Percentiles rank a stretch among this genome's conserved stretches.
phyloP scores from a whole-genome alignment of 2,888 invertebrate species.

The Sarcophaga variegata region DNA sequence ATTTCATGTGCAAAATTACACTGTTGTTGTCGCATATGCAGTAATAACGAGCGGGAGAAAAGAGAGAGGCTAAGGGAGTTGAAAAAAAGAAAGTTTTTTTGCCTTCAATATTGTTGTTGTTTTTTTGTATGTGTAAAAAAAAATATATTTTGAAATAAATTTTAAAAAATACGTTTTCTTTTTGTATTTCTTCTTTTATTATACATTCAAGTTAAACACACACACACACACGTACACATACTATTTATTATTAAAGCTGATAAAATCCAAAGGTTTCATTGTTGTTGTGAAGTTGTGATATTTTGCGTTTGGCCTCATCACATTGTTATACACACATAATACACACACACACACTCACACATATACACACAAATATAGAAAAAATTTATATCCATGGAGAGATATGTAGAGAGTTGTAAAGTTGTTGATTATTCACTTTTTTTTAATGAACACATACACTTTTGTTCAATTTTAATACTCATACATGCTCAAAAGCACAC shows the following conservation, averaged over 20 bases:
- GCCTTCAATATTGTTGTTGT: constrained; percentile 16
- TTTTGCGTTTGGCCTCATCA: constrained; percentile 50
- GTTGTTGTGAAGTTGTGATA: constrained; percentile 43
- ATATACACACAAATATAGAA: not conserved
- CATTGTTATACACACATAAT: not conserved
- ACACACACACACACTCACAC: constrained; percentile 34
- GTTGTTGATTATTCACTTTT: constrained; percentile 74
- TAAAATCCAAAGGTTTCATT: constrained; percentile 55
- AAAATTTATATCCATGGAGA: not conserved
- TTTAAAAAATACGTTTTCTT: constrained; percentile 69
- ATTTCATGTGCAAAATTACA: constrained; percentile 38
- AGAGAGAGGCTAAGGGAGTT: constrained; percentile 34
- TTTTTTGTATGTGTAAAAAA: not conserved
- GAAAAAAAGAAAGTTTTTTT: constrained; percentile 62
- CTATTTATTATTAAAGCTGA: constrained; percentile 34
- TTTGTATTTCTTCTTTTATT: constrained; percentile 13
- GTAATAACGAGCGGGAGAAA: not conserved
- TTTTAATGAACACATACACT: constrained; percentile 73
- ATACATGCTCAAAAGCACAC: constrained; percentile 46
- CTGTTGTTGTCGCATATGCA: not conserved
- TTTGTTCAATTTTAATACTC: constrained; percentile 45
- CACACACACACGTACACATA: constrained; percentile 63
- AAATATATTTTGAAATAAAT: constrained; percentile 66
- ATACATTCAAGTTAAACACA: constrained; percentile 38
- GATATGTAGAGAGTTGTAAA: constrained; percentile 21